Evolutionary conservation across 1,140 invertebrate genomes (phyloP).

Genomic region (Aphis craccivora): DNA sequence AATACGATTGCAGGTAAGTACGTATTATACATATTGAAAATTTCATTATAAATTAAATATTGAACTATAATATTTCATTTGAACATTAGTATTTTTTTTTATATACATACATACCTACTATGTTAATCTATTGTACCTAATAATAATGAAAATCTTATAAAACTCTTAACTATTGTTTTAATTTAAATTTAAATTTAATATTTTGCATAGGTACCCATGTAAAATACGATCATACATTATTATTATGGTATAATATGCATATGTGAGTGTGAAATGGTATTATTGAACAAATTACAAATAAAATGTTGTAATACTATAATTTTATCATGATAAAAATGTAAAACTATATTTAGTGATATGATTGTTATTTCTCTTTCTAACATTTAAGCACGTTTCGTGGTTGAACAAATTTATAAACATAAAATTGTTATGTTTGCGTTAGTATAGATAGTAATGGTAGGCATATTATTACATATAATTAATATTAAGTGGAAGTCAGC

Average conservation of each 20-base stretch:
- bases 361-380: neutral
- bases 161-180: neutral
- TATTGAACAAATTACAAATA: neutral
- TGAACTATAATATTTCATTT: neutral
- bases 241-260: neutral
- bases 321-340: neutral
- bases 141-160: neutral
- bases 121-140: neutral
- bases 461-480: too few relatives aligned
- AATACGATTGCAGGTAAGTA: neutral
- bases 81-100: neutral
- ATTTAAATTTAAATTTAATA: neutral
- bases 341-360: neutral
- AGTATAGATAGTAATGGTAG: neutral
- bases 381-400: neutral
- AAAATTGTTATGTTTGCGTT: neutral
- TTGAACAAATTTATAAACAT: conserved; percentile 4
- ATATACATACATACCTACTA: too few relatives aligned
- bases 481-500: neutral
- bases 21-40: neutral
- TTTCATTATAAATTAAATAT: neutral
- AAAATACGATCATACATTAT: neutral
- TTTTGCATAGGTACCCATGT: neutral
- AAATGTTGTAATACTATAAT: neutral
- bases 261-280: neutral